These are phyloP conservation scores for Drosophila lacertosa DNA, from an alignment of 1,140 invertebrate genomes.

Conservation along the genomic window DNA sequence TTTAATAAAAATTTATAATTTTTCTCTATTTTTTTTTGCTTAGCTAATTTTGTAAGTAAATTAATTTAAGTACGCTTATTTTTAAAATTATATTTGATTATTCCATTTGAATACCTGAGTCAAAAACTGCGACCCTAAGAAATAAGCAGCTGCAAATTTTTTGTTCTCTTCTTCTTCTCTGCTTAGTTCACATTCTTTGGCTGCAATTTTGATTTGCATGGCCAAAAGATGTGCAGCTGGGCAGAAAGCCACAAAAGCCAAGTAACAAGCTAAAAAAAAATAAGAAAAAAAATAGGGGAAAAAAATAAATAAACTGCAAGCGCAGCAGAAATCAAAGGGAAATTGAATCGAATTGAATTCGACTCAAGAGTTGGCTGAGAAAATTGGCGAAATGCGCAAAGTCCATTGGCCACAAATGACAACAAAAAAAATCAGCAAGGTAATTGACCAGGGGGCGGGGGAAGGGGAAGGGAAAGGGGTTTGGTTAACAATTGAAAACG, in stretches of 20 bases:
- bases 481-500: slow-evolving; percentile 36
- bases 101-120: no score
- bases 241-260: slow-evolving; percentile 35
- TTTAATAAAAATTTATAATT: no score
- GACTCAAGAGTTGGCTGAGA: slow-evolving; percentile 55
- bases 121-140: no score
- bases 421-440: slow-evolving; percentile 14
- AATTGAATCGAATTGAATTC: slow-evolving; percentile 75
- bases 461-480: neutral
- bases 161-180: neutral
- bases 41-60: no score
- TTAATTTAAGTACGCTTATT: no score
- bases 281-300: slow-evolving; percentile 13
- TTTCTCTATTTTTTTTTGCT: no score
- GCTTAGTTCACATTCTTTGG: slow-evolving; percentile 9
- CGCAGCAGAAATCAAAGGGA: slow-evolving; percentile 66
- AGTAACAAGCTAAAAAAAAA: slow-evolving; percentile 8
- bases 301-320: slow-evolving; percentile 52
- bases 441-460: slow-evolving; percentile 40
- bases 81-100: no score
- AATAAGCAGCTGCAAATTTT: neutral
- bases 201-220: slow-evolving; percentile 43
- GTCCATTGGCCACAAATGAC: slow-evolving; percentile 1
- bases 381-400: slow-evolving; percentile 38
- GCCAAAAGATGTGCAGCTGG: slow-evolving; percentile 15